Base-by-base conservation (phyloP, 2,888 invertebrate genomes). In the Nebria salina region DNA sequence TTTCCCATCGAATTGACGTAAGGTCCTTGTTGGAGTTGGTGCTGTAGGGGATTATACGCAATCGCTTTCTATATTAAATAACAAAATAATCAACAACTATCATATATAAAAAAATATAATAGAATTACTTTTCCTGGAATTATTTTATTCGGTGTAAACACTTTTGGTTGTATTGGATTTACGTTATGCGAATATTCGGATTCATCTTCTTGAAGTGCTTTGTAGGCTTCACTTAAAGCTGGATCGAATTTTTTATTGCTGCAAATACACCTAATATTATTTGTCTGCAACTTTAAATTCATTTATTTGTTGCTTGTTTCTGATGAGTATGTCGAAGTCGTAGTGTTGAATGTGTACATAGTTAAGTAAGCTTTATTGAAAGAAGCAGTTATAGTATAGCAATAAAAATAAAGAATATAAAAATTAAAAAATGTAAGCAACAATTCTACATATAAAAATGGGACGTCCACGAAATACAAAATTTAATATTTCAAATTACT, bases 211-310 rank as follows among this genome's bases (percentile, higher is more conserved):
- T 96, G 95, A 83, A 97, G 92, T 86, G 95, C 95, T 91, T 94
- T 95, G 92, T 93, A 96, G 82, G 96, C 95, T 89, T 96, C 96
- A 87, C 96, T 96, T 91, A 94, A 94, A 88, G 95, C 94, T 85
- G 96, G 96, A 91, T 97, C 96, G 91, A 94, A 97, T 88, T 92
- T 92, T 88, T 81, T 81, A 65, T 54, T 54, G 3, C 54, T 54
- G 54, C 8, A 54, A 54, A 54, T 11, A 54, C 54, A 77, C 34
- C 70, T 34, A 68, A 72, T 64, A 77, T 68, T 76, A 65, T 54
- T 11, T 54, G 4, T 54, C 54, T 11, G 13, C 54, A 54, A 54
- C 6, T 11, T 1, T 13, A 54, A 54, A 54, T 7, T 11, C 0
- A 54, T 54, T 54, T 13, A 54, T 11, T 54, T 13, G 8, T 54